Evolutionary conservation across 2,888 invertebrate genomes (phyloP), one percentile per base, ranked within the genome.

Genomic region (Dynastes grantii): DNA sequence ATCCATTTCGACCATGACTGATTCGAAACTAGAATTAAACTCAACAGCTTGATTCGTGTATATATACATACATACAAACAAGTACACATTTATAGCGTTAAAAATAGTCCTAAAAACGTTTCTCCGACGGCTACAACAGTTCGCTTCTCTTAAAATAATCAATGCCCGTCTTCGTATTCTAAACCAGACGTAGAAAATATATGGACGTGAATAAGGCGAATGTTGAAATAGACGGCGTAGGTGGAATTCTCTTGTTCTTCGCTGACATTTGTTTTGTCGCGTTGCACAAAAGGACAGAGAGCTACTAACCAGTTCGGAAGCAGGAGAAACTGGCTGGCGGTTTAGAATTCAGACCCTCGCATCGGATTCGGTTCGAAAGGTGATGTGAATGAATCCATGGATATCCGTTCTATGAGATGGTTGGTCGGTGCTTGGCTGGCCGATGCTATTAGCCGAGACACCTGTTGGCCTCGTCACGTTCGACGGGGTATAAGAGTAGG

Each of bases 191-290:
- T 45, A 45, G 9, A 45, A 45, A 45, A 45, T 45, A 37, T 65
- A 65, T 65, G 55, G 16, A 55, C 32, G 51, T 27, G 68, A 68
- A 51, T 68, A 63, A 63, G 29, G 68, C 51, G 51, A 51, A 68
- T 40, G 68, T 27, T 22, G 68, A 51, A 45, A 68, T 68, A 68
- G 55, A 40, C 40, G 73, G 73, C 45, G 73, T 75, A 61, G 73
- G 73, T 75, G 73, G 61, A 40, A 61, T 75, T 75, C 61, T 61
- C 73, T 63, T 75, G 73, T 63, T 75, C 61, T 75, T 61, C 73
- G 40, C 27, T 61, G 73, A 75, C 73, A 75, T 75, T 75, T 75
- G 61, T 61, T 61, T 61, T 61, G 16, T 61, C 73, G 73, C 73
- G 45, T 61, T 58, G 61, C 58, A 45, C 32, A 40, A 73, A 37